These are phyloP conservation scores for Papilio machaon DNA, from an alignment of 1,140 invertebrate genomes.

Conservation along the genomic window DNA sequence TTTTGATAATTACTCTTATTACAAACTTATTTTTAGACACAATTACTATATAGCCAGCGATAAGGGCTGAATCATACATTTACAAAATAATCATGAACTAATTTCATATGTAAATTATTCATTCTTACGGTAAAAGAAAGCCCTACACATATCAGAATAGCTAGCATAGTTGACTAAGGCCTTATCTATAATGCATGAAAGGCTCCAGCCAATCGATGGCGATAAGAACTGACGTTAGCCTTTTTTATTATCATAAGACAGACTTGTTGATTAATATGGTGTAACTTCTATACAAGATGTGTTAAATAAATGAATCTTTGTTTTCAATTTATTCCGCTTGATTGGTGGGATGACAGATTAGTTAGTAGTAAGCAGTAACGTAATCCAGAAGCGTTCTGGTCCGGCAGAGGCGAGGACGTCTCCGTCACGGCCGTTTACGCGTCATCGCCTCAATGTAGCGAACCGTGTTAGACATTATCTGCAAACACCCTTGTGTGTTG, in stretches of 20 bases:
- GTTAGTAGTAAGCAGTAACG: not conserved
- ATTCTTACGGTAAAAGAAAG: too few relatives aligned
- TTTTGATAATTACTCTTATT: constrained; percentile 3
- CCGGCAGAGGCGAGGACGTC: constrained; percentile 68
- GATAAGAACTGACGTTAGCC: too few relatives aligned
- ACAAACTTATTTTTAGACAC: not conserved
- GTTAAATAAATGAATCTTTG: not conserved
- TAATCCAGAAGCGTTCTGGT: constrained; percentile 59
- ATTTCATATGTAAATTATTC: not conserved
- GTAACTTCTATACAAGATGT: not conserved
- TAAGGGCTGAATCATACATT: not conserved
- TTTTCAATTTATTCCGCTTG: not conserved
- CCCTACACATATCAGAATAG: not conserved
- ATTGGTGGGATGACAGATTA: not conserved
- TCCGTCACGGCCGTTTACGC: constrained; percentile 68
- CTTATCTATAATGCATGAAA: not conserved
- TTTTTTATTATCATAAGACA: not conserved
- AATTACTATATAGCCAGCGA: not conserved
- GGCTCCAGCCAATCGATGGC: not conserved
- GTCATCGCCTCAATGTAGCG: constrained; percentile 57
- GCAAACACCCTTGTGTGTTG: constrained; percentile 14
- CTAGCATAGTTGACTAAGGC: not conserved
- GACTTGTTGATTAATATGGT: not conserved
- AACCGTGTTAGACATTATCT: constrained; percentile 42
- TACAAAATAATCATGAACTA: not conserved